Conservation (phyloP, 2,888 invertebrate genomes). For the Camptogramma bilineatum region DNA sequence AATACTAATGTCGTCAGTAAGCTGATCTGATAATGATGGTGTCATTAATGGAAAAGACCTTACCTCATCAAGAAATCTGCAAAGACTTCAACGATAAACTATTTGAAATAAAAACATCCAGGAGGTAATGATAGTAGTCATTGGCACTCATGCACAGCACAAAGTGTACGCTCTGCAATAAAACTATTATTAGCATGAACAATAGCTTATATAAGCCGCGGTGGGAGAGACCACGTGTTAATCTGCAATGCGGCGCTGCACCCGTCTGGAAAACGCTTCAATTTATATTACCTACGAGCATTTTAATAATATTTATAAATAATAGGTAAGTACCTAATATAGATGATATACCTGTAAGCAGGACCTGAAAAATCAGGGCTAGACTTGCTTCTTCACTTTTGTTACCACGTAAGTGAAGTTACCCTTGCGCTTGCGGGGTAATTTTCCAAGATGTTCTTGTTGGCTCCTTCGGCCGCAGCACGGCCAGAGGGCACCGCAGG, state of each 20-base stretch:
- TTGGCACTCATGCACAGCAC: neutral
- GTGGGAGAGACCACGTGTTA: constrained; percentile 63
- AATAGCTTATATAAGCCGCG: constrained; percentile 24
- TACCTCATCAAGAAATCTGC: neutral
- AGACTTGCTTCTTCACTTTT: no score
- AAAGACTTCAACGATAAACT: neutral
- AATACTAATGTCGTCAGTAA: neutral
- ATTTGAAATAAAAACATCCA: no score
- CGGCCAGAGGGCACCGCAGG: no score
- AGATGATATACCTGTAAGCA: no score
- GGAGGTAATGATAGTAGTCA: neutral
- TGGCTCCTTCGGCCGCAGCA: no score
- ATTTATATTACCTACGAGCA: constrained; percentile 63
- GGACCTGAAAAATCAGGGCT: no score
- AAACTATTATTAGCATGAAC: constrained; percentile 34
- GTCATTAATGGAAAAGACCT: no score
- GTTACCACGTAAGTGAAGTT: no score
- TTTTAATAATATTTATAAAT: no score
- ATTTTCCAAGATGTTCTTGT: no score
- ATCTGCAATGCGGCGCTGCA: constrained; percentile 43
- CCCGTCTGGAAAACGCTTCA: constrained; percentile 67
- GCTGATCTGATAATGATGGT: neutral
- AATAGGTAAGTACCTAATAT: neutral
- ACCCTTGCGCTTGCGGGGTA: no score
- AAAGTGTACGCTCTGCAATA: constrained; percentile 8